phyloP scores from a whole-genome alignment of 2,888 invertebrate species.

The Thyatira batis region DNA sequence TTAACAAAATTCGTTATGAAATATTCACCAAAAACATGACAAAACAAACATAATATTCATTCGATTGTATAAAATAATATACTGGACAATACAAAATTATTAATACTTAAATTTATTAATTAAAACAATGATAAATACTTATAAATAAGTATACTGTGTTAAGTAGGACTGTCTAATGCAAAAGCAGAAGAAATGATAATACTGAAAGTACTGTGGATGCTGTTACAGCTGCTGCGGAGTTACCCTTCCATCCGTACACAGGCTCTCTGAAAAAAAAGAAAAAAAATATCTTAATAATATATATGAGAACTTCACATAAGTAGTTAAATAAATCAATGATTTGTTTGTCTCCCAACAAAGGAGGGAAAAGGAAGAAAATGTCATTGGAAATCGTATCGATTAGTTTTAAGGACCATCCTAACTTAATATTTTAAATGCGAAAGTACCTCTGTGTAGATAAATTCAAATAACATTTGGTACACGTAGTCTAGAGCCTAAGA shows the following conservation, averaged over 20 bases:
- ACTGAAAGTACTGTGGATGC: background rate
- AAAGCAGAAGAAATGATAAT: background rate
- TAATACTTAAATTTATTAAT: background rate
- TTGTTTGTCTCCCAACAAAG: too few species aligned
- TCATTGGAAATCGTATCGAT: too few species aligned
- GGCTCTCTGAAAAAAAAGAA: slow-evolving; percentile 6
- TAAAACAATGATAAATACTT: background rate
- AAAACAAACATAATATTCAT: background rate
- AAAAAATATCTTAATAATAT: background rate
- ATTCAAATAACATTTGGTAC: too few species aligned
- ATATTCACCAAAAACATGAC: too few species aligned
- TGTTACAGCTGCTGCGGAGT: background rate
- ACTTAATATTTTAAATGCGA: too few species aligned
- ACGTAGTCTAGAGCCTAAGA: too few species aligned
- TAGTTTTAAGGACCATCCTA: too few species aligned
- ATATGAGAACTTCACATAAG: too few species aligned
- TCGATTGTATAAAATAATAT: background rate
- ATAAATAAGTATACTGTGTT: background rate
- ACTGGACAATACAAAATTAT: background rate
- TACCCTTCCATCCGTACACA: slow-evolving; percentile 4
- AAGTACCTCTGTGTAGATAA: too few species aligned
- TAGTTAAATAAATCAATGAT: too few species aligned
- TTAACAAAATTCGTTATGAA: too few species aligned
- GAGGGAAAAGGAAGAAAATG: too few species aligned
- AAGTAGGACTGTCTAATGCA: background rate